Percentiles rank a stretch among this genome's conserved stretches.
These are phyloP conservation scores for Chalcosyrphus nemorum DNA, from an alignment of 2,888 invertebrate genomes.

Conservation along the genomic window DNA sequence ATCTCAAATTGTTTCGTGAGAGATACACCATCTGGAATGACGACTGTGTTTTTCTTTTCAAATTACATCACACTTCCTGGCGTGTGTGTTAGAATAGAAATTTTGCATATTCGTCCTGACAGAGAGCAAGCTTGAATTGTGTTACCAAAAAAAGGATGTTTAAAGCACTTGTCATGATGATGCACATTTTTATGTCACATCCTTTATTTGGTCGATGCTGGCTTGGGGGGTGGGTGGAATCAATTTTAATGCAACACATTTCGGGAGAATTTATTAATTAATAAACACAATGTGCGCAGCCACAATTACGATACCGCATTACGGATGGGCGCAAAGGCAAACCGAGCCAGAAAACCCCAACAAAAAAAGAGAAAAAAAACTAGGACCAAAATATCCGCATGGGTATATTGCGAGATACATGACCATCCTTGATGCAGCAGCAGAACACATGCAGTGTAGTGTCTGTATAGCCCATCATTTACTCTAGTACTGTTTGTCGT, in stretches of 20 bases:
- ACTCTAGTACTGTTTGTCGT: neutral
- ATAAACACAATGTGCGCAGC: slow-evolving; percentile 58
- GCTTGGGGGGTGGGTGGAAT: neutral
- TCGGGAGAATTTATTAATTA: slow-evolving; percentile 60
- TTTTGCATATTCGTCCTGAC: neutral
- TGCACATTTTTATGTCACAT: neutral
- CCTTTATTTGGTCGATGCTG: neutral
- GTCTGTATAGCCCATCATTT: slow-evolving; percentile 12
- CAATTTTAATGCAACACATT: slow-evolving; percentile 53
- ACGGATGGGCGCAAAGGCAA: slow-evolving; percentile 29
- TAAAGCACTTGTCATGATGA: neutral
- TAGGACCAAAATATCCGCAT: slow-evolving; percentile 43
- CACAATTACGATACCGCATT: slow-evolving; percentile 63
- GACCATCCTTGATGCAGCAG: slow-evolving; percentile 19
- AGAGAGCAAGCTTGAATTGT: neutral
- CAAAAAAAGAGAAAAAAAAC: neutral
- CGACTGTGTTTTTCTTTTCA: neutral
- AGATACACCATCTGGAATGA: slow-evolving; percentile 22
- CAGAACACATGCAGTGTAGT: neutral
- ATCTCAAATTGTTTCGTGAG: slow-evolving; percentile 38
- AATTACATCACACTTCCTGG: neutral
- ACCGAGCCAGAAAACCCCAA: slow-evolving; percentile 18
- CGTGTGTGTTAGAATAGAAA: neutral
- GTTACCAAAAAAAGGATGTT: neutral
- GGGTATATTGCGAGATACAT: slow-evolving; percentile 46